Conservation (phyloP, 2,888 invertebrate species). For the Troides oblongomaculatus region DNA sequence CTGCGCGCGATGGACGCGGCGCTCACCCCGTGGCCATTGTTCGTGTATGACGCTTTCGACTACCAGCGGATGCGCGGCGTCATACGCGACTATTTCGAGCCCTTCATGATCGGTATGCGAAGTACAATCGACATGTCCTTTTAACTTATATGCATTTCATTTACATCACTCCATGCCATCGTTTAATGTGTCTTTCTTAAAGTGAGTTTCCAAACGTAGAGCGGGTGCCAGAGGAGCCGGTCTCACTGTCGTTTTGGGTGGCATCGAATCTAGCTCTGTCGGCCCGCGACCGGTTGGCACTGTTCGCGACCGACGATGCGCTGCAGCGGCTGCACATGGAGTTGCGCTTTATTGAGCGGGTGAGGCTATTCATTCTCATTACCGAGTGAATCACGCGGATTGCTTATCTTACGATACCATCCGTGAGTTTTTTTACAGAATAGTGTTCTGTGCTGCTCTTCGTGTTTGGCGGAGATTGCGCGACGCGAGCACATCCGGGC, state of each 20-base stretch:
- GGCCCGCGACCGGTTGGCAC: slow-evolving; percentile 58
- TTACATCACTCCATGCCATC: too few relatives aligned
- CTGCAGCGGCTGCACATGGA: slow-evolving; percentile 66
- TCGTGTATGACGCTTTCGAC: slow-evolving; percentile 68
- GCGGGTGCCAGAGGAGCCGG: slow-evolving; percentile 59
- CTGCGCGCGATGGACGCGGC: slow-evolving; percentile 59
- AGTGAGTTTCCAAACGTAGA: slow-evolving; percentile 33
- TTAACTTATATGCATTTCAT: too few relatives aligned
- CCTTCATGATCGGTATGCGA: slow-evolving; percentile 45
- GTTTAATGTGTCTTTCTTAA: too few relatives aligned
- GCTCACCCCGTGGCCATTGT: slow-evolving; percentile 67
- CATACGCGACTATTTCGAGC: slow-evolving; percentile 52
- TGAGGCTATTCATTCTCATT: slow-evolving; percentile 30
- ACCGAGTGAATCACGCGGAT: not conserved
- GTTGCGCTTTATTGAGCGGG: slow-evolving; percentile 51
- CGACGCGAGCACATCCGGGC: slow-evolving; percentile 59
- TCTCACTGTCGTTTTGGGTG: slow-evolving; percentile 74
- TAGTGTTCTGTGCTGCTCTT: slow-evolving; percentile 55
- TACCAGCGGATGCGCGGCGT: slow-evolving; percentile 51
- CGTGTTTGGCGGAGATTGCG: slow-evolving; percentile 57
- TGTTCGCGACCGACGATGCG: slow-evolving; percentile 63
- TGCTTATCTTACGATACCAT: too few relatives aligned
- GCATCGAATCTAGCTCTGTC: slow-evolving; percentile 67
- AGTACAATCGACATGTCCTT: not conserved
- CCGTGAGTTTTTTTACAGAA: slow-evolving; percentile 40